phyloP scores from a whole-genome alignment of 1,140 invertebrate genomes.

The Chymomyza costata region DNA sequence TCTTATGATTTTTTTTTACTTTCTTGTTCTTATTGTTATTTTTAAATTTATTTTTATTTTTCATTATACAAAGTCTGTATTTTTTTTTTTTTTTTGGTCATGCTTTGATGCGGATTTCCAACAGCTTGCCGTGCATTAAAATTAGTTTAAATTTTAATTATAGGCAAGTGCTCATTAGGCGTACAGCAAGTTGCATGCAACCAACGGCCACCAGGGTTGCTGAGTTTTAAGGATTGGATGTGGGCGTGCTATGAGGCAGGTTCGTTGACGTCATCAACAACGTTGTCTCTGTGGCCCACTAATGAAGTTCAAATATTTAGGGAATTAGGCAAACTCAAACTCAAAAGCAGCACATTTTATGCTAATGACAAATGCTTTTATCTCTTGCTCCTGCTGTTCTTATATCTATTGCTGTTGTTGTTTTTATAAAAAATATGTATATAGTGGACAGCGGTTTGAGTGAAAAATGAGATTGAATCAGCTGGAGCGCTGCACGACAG shows the following conservation, averaged over 20 bases:
- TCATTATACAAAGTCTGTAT: no score
- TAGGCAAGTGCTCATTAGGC: constrained; percentile 42
- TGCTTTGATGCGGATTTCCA: no score
- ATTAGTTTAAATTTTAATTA: constrained; percentile 65
- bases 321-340: constrained; percentile 32
- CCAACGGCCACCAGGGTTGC: neutral
- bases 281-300: constrained; percentile 14
- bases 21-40: constrained; percentile 4
- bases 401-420: no score
- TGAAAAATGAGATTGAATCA: no score
- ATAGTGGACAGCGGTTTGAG: constrained; percentile 13
- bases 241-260: neutral
- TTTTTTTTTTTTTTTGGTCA: no score
- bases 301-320: constrained; percentile 70
- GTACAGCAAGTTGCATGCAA: constrained; percentile 10
- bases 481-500: no score
- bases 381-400: no score
- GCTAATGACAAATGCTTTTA: constrained; percentile 73
- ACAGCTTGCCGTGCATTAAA: constrained; percentile 32
- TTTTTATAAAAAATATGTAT: no score
- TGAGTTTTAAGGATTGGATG: no score
- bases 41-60: no score
- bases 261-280: neutral
- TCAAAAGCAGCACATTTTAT: constrained; percentile 54
- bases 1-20: constrained; percentile 20